Conservation (phyloP, 2,888 invertebrate genomes). For the Acronicta psi region DNA sequence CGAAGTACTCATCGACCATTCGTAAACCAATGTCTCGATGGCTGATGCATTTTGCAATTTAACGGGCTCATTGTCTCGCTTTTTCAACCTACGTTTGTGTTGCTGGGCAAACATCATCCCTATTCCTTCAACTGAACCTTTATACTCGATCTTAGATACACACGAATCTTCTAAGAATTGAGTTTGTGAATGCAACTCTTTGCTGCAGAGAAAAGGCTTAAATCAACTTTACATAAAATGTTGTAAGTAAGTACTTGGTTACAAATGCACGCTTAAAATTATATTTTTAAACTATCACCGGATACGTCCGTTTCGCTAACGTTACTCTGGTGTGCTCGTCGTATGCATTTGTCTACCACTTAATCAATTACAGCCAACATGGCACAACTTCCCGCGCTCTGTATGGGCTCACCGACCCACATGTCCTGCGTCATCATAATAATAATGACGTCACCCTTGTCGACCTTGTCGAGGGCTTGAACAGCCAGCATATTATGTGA, state of each 20-base stretch:
- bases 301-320: slow-evolving; percentile 66
- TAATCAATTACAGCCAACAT: slow-evolving; percentile 75
- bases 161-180: no score
- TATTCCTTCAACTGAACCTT: slow-evolving; percentile 31
- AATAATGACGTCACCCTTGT: slow-evolving; percentile 77
- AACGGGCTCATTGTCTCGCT: slow-evolving; percentile 68
- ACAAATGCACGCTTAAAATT: slow-evolving; percentile 29
- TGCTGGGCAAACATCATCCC: slow-evolving; percentile 38
- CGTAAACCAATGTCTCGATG: slow-evolving; percentile 54
- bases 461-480: slow-evolving; percentile 80
- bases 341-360: slow-evolving; percentile 67
- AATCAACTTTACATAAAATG: slow-evolving; percentile 10
- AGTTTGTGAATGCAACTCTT: slow-evolving; percentile 9
- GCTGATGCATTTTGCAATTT: slow-evolving; percentile 68
- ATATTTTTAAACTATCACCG: slow-evolving; percentile 68
- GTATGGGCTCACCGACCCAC: slow-evolving; percentile 66
- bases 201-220: slow-evolving; percentile 12
- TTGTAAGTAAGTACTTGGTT: slow-evolving; percentile 3
- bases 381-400: slow-evolving; percentile 68
- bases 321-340: slow-evolving; percentile 37
- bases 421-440: slow-evolving; percentile 79
- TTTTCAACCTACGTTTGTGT: slow-evolving; percentile 11
- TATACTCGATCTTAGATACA: neutral
- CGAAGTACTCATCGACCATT: slow-evolving; percentile 57
- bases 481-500: slow-evolving; percentile 65